These are phyloP conservation scores for Apodemia mormo DNA, from an alignment of 2,888 invertebrate species.

Conservation along the genomic window DNA sequence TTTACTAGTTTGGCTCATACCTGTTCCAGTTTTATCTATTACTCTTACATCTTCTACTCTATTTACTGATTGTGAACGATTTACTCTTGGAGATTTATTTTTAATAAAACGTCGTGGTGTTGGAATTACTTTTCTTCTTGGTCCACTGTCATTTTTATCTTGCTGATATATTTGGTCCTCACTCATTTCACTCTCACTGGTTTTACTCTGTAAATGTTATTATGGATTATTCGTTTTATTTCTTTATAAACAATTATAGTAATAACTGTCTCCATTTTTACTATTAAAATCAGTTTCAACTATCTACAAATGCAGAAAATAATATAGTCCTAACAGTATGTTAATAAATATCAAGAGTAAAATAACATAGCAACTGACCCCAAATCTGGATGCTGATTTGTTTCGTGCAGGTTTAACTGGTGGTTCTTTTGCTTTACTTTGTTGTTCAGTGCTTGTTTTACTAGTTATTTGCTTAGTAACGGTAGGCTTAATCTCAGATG, in stretches of 20 bases:
- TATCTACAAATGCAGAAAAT: slow-evolving; percentile 47
- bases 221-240: slow-evolving; percentile 60
- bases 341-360: slow-evolving; percentile 63
- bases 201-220: slow-evolving; percentile 78
- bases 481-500: slow-evolving; percentile 55
- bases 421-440: slow-evolving; percentile 52
- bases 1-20: slow-evolving; percentile 71
- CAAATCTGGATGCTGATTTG: slow-evolving; percentile 75
- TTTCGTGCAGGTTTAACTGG: slow-evolving; percentile 77
- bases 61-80: slow-evolving; percentile 82
- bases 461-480: slow-evolving; percentile 48
- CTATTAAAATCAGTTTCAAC: slow-evolving; percentile 43
- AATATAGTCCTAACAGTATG: slow-evolving; percentile 71
- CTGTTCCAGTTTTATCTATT: slow-evolving; percentile 63
- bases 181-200: slow-evolving; percentile 82
- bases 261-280: slow-evolving; percentile 40
- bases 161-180: slow-evolving; percentile 68
- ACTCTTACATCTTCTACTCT: slow-evolving; percentile 61
- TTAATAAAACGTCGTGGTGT: slow-evolving; percentile 69
- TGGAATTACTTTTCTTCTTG: slow-evolving; percentile 66
- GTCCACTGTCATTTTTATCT: slow-evolving; percentile 46
- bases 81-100: slow-evolving; percentile 69
- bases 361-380: slow-evolving; percentile 75
- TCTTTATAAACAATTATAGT: slow-evolving; percentile 45
- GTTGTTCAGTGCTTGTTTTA: slow-evolving; percentile 54